Evolutionary conservation across 2,797 vertebrate species (phyloP).

Genomic region (Sebastes diaconus): DNA sequence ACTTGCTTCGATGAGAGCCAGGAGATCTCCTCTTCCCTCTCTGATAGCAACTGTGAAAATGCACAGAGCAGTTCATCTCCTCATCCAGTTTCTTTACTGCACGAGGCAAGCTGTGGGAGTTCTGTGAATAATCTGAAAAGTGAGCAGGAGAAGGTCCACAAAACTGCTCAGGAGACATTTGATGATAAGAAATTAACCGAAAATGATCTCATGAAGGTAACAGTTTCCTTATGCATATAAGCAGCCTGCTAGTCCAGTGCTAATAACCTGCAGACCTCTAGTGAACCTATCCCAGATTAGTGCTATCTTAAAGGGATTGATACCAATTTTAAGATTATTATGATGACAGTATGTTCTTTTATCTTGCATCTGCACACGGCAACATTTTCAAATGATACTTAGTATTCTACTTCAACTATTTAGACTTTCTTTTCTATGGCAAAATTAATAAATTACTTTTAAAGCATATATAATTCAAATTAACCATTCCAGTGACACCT

Average conservation of each 20-base stretch:
- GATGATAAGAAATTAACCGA: not conserved
- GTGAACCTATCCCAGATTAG: not conserved
- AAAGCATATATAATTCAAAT: not conserved
- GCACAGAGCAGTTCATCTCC: not conserved
- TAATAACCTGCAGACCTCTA: not conserved
- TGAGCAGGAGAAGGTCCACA: not conserved
- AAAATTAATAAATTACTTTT: not conserved
- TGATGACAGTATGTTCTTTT: not conserved
- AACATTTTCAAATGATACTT: too few species aligned
- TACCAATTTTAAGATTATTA: not conserved
- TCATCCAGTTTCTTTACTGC: not conserved
- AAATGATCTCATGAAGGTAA: slow-evolving; percentile 60
- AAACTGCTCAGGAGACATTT: not conserved
- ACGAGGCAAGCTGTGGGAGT: not conserved
- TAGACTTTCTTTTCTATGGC: not conserved
- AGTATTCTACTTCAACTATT: too few species aligned
- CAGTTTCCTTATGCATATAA: not conserved
- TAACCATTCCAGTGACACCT: not conserved
- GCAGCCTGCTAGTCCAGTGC: not conserved
- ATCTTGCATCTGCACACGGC: not conserved
- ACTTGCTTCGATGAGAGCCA: not conserved
- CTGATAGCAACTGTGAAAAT: not conserved
- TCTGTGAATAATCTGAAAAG: not conserved
- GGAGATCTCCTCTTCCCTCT: not conserved
- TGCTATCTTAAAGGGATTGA: not conserved